Evolutionary conservation across 2,888 invertebrate species (phyloP).

Genomic region (Choristoneura rosaceana): DNA sequence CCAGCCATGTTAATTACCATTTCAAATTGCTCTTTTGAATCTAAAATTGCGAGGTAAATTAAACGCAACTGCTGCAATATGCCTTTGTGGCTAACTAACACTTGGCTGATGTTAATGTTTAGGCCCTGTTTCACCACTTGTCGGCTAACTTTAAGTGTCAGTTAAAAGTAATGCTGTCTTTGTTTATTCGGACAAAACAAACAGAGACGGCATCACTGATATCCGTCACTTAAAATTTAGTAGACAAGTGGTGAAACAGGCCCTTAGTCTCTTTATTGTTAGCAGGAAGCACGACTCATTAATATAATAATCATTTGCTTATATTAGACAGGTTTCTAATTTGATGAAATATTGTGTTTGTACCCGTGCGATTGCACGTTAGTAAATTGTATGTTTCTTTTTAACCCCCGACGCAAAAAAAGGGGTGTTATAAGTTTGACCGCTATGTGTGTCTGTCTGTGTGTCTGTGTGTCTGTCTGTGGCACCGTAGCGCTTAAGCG

Average conservation of each 20-base stretch:
- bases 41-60: constrained; percentile 58
- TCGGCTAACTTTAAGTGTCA: too few relatives aligned
- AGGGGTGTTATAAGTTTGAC: too few relatives aligned
- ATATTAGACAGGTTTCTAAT: neutral
- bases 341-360: neutral
- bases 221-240: too few relatives aligned
- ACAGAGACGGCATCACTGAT: too few relatives aligned
- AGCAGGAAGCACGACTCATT: neutral
- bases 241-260: too few relatives aligned
- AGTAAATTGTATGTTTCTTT: neutral
- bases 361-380: neutral
- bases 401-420: too few relatives aligned
- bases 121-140: too few relatives aligned
- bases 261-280: neutral
- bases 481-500: too few relatives aligned
- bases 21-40: constrained; percentile 69
- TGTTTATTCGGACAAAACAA: too few relatives aligned
- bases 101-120: neutral
- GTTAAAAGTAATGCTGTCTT: too few relatives aligned
- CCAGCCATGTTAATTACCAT: constrained; percentile 72
- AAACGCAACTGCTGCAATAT: constrained; percentile 54
- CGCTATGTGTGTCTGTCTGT: too few relatives aligned
- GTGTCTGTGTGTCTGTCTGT: too few relatives aligned
- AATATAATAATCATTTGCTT: neutral
- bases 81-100: neutral